phyloP scores from a whole-genome alignment of 2,113 vertebrate species.

The Caloenas nicobarica region DNA sequence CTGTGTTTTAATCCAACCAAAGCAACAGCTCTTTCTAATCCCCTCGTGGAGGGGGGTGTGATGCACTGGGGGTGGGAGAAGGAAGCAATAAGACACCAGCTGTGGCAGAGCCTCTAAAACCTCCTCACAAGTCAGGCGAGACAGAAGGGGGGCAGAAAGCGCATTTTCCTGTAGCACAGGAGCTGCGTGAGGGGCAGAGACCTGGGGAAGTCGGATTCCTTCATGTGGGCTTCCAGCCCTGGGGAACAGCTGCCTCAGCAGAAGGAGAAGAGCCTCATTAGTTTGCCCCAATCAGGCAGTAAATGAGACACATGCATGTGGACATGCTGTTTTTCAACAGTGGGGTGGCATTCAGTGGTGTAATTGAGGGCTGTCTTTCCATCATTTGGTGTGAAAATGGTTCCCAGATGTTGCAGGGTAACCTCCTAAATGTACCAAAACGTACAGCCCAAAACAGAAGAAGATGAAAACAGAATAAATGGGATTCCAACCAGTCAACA shows the following conservation, averaged over 20 bases:
- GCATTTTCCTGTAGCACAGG: neutral
- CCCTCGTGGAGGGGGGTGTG: accelerated
- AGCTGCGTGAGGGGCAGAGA: neutral
- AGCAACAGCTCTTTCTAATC: neutral
- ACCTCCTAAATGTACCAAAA: neutral
- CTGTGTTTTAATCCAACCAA: neutral
- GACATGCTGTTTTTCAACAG: neutral
- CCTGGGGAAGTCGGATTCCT: accelerated
- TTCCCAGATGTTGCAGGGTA: slow-evolving; percentile 33
- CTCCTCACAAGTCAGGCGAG: neutral
- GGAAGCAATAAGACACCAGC: neutral
- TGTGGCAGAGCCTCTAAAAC: neutral
- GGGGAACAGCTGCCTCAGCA: accelerated
- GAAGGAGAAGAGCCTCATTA: accelerated
- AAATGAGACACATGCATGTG: neutral
- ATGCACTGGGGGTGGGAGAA: accelerated
- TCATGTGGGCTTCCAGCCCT: neutral
- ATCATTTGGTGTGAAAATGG: slow-evolving; percentile 32
- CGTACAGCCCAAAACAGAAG: neutral
- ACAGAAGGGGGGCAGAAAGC: neutral
- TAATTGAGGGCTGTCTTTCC: neutral
- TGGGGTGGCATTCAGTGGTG: neutral
- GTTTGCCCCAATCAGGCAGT: neutral
- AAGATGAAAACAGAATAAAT: neutral
- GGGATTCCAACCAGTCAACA: neutral